These are phyloP conservation scores for Sylvia borin DNA, from an alignment of 2,797 vertebrate genomes.

Conservation along the genomic window DNA sequence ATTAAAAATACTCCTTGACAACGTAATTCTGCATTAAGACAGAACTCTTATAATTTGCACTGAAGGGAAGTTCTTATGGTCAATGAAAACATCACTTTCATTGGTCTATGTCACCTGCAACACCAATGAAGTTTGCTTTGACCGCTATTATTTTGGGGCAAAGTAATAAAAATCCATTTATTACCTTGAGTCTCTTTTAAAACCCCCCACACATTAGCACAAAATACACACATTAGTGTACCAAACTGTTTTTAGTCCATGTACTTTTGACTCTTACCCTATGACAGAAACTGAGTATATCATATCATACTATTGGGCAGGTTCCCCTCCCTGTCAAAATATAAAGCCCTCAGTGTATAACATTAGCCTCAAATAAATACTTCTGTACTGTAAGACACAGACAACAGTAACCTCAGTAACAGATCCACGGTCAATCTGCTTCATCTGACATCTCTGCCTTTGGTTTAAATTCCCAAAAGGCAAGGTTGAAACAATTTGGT, in stretches of 20 bases:
- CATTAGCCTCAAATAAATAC: background rate
- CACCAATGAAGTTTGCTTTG: background rate
- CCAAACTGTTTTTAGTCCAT: background rate
- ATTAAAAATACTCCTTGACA: background rate
- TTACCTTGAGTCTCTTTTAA: background rate
- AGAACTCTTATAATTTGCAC: background rate
- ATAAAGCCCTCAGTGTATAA: background rate
- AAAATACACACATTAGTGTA: too few relatives aligned
- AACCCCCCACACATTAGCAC: background rate
- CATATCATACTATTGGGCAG: background rate
- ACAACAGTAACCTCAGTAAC: background rate
- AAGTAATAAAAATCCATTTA: background rate
- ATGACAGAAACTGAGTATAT: background rate
- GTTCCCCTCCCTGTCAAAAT: background rate
- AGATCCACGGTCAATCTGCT: background rate
- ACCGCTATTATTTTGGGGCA: background rate
- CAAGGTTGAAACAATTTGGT: background rate
- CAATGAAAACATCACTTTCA: background rate
- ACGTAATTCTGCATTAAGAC: background rate
- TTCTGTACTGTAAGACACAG: background rate
- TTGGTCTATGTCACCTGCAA: fast-evolving
- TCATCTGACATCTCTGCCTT: background rate
- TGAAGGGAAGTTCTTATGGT: background rate
- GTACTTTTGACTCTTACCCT: background rate
- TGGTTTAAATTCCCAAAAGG: background rate